Conservation (phyloP, 2,888 invertebrate genomes). For the Philaethria dido region DNA sequence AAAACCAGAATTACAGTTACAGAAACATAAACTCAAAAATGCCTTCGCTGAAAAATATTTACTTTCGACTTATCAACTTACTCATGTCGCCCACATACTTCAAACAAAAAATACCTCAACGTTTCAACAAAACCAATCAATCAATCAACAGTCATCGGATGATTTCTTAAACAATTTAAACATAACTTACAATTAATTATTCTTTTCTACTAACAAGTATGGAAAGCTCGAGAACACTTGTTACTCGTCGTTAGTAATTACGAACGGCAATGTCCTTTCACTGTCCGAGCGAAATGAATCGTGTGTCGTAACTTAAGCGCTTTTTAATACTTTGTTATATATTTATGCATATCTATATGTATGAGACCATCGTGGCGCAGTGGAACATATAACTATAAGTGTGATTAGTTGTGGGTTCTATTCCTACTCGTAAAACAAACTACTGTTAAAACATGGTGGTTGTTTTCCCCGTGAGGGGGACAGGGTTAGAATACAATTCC, state of each 20-base stretch:
- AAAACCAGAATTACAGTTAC: too few species aligned
- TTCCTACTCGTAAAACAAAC: too few species aligned
- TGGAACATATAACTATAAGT: too few species aligned
- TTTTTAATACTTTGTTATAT: constrained; percentile 20
- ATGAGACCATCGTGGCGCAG: too few species aligned
- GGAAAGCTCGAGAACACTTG: constrained; percentile 26
- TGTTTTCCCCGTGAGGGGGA: too few species aligned
- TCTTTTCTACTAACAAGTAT: constrained; percentile 13
- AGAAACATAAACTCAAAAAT: too few species aligned
- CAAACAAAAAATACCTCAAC: neutral
- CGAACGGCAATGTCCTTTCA: constrained; percentile 47
- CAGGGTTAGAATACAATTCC: too few species aligned
- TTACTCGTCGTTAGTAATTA: constrained; percentile 17
- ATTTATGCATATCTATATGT: neutral
- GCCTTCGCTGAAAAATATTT: too few species aligned
- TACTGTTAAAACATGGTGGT: too few species aligned
- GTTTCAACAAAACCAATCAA: neutral
- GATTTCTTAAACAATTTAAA: constrained; percentile 1
- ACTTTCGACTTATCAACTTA: too few species aligned
- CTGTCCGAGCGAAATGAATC: constrained; percentile 46
- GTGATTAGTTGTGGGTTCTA: too few species aligned
- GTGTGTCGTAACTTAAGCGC: constrained; percentile 35
- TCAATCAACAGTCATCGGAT: neutral
- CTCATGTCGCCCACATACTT: too few species aligned
- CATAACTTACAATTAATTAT: constrained; percentile 6